phyloP scores from a whole-genome alignment of 2,113 vertebrate genomes.

The Haemorhous mexicanus region DNA sequence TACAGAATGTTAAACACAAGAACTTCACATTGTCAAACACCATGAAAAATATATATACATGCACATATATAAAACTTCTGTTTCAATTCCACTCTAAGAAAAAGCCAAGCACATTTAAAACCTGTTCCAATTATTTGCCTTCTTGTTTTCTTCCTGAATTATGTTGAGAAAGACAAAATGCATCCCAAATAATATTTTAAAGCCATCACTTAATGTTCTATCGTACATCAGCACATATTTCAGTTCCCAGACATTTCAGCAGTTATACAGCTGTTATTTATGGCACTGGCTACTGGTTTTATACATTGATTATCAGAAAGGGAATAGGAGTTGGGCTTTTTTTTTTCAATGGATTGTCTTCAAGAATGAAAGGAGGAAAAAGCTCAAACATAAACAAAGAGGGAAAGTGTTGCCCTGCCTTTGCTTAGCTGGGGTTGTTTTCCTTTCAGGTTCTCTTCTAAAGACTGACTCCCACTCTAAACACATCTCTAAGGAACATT shows the following conservation, averaged over 20 bases:
- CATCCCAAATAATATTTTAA: slow-evolving; percentile 30
- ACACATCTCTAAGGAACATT: not conserved
- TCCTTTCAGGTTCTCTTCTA: not conserved
- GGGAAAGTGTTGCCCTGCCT: not conserved
- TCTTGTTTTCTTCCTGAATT: not conserved
- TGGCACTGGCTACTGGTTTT: not conserved
- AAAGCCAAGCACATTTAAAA: not conserved
- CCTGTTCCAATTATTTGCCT: not conserved
- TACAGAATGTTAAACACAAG: not conserved
- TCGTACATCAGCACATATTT: not conserved
- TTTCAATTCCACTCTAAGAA: not conserved
- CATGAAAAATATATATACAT: not conserved
- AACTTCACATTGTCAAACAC: not conserved
- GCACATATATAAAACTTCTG: not conserved
- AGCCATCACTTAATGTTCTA: not conserved
- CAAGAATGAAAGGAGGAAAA: not conserved
- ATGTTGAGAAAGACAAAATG: not conserved
- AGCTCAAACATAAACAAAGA: not conserved
- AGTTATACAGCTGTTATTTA: slow-evolving; percentile 21
- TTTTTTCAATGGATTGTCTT: not conserved
- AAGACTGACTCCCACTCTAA: not conserved
- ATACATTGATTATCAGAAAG: slow-evolving; percentile 36
- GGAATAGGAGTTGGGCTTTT: not conserved
- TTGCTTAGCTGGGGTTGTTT: not conserved
- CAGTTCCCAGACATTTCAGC: not conserved